Evolutionary conservation across 2,888 invertebrate species (phyloP), one percentile per base, ranked within the genome.

Genomic region (Creontiades dilutus): DNA sequence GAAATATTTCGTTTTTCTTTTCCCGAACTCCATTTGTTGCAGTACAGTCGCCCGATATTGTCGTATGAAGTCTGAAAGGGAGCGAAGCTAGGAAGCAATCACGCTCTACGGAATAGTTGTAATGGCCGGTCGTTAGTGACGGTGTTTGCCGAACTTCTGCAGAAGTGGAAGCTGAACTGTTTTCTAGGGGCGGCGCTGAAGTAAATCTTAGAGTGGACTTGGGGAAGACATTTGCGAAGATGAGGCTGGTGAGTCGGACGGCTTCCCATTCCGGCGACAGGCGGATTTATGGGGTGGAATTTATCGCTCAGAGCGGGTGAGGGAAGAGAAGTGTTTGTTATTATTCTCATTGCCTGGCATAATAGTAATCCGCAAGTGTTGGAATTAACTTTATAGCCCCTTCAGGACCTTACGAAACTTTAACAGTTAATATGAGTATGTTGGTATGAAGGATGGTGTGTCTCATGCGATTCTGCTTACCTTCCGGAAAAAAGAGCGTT

Each of bases 221-320:
- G 19, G n/a, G 52, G 61, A 61, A 61, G 19, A 61, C 61, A 61
- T 19, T 61, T 61, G 61, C n/a, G 16, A 61, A 61, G 61, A 61
- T 61, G 61, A 61, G 61, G 61, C 9, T 19, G 61, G 61, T 61
- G 61, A 61, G 14, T 61, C 61, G n/a, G 61, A 9, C 52, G 37
- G 37, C 52, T 14, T 52, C 52, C 52, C 52, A 52, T 52, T 52
- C 52, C 52, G 52, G 52, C 16, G 52, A 52, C 61, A 19, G 19
- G 61, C 19, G 61, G 61, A 61, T 61, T 61, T 61, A 61, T 61
- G 61, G 61, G 61, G 52, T 61, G 16, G 61, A 61, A 61, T 61
- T 61, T 61, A 61, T 61, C 61, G 61, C 61, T 19, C 9, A 3
- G n/a, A 52, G 14, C 11, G 37, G 14, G 3, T 52, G n/a, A 61